Percentiles rank a stretch among this genome's conserved stretches.
phyloP scores from a whole-genome alignment of 1,140 invertebrate species.

The Bombus consobrinus region DNA sequence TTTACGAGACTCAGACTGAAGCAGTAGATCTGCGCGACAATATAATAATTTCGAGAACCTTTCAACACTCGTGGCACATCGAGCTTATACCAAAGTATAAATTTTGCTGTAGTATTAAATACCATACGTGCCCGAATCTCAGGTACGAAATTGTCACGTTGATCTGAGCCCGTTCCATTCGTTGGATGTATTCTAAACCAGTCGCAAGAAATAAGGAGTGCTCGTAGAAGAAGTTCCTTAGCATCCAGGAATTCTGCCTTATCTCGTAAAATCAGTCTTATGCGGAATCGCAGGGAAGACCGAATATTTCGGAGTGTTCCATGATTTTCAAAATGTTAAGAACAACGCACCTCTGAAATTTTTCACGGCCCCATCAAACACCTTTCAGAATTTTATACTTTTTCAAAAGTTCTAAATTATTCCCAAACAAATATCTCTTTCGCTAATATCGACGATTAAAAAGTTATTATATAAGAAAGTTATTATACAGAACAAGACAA shows the following conservation, averaged over 20 bases:
- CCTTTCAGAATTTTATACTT: background rate
- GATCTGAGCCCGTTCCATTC: slow-evolving; percentile 34
- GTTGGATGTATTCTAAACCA: slow-evolving; percentile 5
- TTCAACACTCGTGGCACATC: background rate
- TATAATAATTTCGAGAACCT: slow-evolving; percentile 27
- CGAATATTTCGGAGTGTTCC: background rate
- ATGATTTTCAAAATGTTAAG: background rate
- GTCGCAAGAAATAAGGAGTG: slow-evolving; percentile 38
- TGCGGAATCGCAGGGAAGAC: background rate
- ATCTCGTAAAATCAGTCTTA: slow-evolving; percentile 27
- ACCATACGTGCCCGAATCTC: background rate
- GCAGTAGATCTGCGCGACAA: background rate
- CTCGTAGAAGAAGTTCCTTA: background rate
- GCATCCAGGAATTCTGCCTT: slow-evolving; percentile 19
- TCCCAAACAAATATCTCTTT: background rate
- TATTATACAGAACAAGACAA: no score
- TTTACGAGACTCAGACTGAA: background rate
- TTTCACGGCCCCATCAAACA: no score
- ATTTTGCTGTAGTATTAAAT: slow-evolving; percentile 15
- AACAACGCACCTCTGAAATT: background rate
- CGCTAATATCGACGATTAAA: background rate
- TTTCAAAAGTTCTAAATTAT: background rate
- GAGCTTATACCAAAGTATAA: slow-evolving; percentile 16
- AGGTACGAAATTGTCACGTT: slow-evolving; percentile 12
- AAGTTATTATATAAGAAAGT: no score